These are phyloP conservation scores for Brenthis daphne DNA, from an alignment of 2,888 invertebrate species.

Conservation along the genomic window DNA sequence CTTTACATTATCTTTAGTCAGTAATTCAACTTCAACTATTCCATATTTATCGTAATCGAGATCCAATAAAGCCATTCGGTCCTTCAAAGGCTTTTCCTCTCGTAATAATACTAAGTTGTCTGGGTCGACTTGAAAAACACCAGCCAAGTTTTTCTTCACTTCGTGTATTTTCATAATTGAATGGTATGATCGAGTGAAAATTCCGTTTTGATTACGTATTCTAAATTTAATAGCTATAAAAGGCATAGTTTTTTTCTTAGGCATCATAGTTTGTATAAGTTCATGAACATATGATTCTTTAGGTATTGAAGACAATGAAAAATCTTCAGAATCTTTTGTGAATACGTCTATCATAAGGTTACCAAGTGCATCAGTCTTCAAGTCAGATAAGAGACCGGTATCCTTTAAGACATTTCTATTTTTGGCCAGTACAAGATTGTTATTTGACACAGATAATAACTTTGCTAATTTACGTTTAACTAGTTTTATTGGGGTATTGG, in stretches of 20 bases:
- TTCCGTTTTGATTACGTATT: slow-evolving; percentile 64
- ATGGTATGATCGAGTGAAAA: slow-evolving; percentile 80
- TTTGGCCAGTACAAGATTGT: slow-evolving; percentile 66
- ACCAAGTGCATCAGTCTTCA: slow-evolving; percentile 67
- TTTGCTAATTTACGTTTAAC: slow-evolving; percentile 73
- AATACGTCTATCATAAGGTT: slow-evolving; percentile 71
- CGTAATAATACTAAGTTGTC: slow-evolving; percentile 76
- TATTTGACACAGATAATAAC: slow-evolving; percentile 65
- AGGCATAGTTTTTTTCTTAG: slow-evolving; percentile 69
- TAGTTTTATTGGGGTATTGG: slow-evolving; percentile 67
- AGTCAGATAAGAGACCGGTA: slow-evolving; percentile 59
- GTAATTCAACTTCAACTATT: slow-evolving; percentile 70
- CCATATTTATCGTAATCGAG: slow-evolving; percentile 77
- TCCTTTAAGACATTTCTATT: slow-evolving; percentile 74
- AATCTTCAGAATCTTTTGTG: slow-evolving; percentile 69
- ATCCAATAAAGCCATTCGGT: slow-evolving; percentile 69
- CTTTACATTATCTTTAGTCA: slow-evolving; percentile 67
- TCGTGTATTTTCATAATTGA: slow-evolving; percentile 79
- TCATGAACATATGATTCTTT: slow-evolving; percentile 73
- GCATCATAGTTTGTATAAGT: slow-evolving; percentile 62
- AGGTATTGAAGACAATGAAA: slow-evolving; percentile 66
- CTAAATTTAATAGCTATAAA: slow-evolving; percentile 75
- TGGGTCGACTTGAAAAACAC: slow-evolving; percentile 80
- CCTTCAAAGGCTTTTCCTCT: slow-evolving; percentile 65
- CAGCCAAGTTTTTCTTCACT: slow-evolving; percentile 83